Base-by-base conservation (phyloP, 2,113 vertebrate species). In the Rhynchomys soricoides region DNA sequence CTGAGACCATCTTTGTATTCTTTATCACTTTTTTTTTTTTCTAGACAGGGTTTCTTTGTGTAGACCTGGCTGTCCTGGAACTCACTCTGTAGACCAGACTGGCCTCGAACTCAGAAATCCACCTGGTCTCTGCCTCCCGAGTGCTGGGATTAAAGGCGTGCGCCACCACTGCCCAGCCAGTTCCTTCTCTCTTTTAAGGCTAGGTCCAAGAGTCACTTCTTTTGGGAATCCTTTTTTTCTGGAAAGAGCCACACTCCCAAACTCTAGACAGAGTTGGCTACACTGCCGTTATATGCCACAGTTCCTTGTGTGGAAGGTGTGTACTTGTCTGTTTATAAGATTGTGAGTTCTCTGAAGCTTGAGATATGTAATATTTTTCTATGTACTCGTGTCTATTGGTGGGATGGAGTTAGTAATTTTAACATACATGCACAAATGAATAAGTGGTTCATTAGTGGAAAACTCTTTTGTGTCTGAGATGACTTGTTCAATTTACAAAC, bases 401-500 rank as follows among this genome's bases (percentile, higher is more conserved):
- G 71, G 48, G 40, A 93, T 57, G 77, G 22, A 92, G n/a, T 57
- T 92, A 70, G 12, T 57, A 45, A 71, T 74, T 91, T 45, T 70
- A 82, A 70, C 68, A 19, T 68, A 55, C 48, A 89, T 45, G 1
- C 75, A 89, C 31, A 94, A 77, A 68, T 43, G 64, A 85, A 77
- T 77, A 45, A n/a, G 37, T 74, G 43, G 50, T 15, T 85, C 26
- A 88, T 43, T 74, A 89, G 68, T 68, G 59, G 64, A 73, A 78
- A 93, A 24, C 8, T 22, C 89, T 82, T 91, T 78, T 86, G 29
- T n/a, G 15, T 79, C 37, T 90, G 57, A 81, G 91, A 77, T 62
- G 37, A 82, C 34, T 95, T 91, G 26, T 78, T 45, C 31, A 83
- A 57, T 94, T 86, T 82, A 68, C 22, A 79, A 82, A 75, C n/a